These are phyloP conservation scores for Amniataba percoides DNA, from an alignment of 2,797 vertebrate species.

Conservation along the genomic window DNA sequence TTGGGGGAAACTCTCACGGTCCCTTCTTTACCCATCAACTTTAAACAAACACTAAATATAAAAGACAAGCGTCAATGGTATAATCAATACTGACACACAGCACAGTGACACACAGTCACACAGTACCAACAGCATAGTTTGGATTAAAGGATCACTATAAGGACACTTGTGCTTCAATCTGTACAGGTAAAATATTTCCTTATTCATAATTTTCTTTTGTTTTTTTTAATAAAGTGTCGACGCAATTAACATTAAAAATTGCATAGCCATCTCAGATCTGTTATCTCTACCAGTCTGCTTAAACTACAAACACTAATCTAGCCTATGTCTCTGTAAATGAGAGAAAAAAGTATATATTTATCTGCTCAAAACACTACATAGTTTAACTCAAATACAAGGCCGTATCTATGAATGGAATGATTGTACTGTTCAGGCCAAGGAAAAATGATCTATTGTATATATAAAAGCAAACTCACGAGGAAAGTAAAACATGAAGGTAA, in stretches of 20 bases:
- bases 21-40: slow-evolving; percentile 63
- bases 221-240: slow-evolving; percentile 83
- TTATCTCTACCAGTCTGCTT: slow-evolving; percentile 48
- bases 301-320: slow-evolving; percentile 52
- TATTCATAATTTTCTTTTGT: slow-evolving; percentile 73
- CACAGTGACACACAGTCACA: slow-evolving; percentile 55
- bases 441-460: slow-evolving; percentile 12
- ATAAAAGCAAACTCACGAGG: slow-evolving; percentile 4
- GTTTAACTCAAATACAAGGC: slow-evolving; percentile 30
- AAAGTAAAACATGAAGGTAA: slow-evolving; percentile 15
- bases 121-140: slow-evolving; percentile 58
- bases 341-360: slow-evolving; percentile 25
- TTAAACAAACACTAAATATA: slow-evolving; percentile 57
- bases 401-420: slow-evolving; percentile 37
- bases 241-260: slow-evolving; percentile 83
- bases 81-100: slow-evolving; percentile 61
- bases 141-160: slow-evolving; percentile 54
- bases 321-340: slow-evolving; percentile 30
- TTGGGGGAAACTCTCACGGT: slow-evolving; percentile 31
- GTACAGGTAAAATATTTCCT: slow-evolving; percentile 83
- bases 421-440: slow-evolving; percentile 32
- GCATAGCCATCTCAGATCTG: slow-evolving; percentile 78
- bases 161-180: slow-evolving; percentile 73
- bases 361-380: not conserved
- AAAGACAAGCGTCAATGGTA: slow-evolving; percentile 42